Evolutionary conservation across 2,797 vertebrate genomes (phyloP).

Genomic region (Crenuchus spilurus): DNA sequence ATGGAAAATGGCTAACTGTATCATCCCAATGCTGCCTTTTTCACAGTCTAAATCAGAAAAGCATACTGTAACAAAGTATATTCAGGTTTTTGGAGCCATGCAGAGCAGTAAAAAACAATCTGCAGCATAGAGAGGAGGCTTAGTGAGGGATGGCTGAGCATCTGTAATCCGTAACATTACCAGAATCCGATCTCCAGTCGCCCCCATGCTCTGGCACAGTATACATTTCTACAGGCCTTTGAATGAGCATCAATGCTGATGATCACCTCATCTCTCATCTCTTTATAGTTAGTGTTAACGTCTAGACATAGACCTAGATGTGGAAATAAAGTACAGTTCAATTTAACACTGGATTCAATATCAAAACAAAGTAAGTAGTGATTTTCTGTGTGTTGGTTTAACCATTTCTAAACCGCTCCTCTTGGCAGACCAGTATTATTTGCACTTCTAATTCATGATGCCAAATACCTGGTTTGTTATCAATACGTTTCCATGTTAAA

Average conservation of each 20-base stretch:
- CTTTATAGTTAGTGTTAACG: background rate
- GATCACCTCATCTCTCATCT: conserved; percentile 31
- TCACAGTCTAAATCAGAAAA: conserved; percentile 44
- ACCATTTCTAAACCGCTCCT: background rate
- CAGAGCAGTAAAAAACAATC: conserved; percentile 42
- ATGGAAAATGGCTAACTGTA: too few relatives aligned
- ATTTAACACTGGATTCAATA: background rate
- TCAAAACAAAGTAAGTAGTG: background rate
- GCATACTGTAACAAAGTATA: conserved; percentile 12
- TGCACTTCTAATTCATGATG: too few relatives aligned
- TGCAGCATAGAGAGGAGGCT: conserved; percentile 36
- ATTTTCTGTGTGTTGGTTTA: background rate
- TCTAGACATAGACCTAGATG: background rate
- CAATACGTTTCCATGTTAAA: too few relatives aligned
- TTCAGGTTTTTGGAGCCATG: conserved; percentile 26
- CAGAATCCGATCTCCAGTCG: conserved; percentile 74
- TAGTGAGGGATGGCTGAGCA: conserved; percentile 67
- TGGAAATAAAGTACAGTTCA: too few relatives aligned
- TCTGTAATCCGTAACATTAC: conserved; percentile 77
- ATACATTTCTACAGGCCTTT: conserved; percentile 14
- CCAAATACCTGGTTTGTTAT: too few relatives aligned
- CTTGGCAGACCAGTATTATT: too few relatives aligned
- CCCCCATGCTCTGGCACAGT: conserved; percentile 68
- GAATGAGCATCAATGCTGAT: conserved; percentile 18
- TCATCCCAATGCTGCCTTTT: background rate